phyloP scores from a whole-genome alignment of 2,888 invertebrate species.

The Drosophila pseudotalamancana region DNA sequence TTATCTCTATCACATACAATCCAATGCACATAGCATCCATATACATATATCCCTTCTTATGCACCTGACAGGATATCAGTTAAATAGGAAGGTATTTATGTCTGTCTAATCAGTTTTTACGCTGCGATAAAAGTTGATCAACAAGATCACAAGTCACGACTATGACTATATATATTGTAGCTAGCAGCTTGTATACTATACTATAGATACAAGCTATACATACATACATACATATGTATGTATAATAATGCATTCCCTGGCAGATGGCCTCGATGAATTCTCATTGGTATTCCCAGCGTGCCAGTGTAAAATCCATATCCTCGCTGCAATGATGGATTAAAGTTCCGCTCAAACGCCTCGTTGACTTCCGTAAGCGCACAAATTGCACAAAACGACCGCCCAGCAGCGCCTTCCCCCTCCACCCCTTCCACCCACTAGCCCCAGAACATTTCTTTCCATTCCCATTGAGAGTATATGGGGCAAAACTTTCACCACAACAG shows the following conservation, averaged over 20 bases:
- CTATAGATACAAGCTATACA: too few relatives aligned
- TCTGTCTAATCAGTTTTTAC: too few relatives aligned
- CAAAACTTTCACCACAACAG: slow-evolving; percentile 43
- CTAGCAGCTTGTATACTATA: too few relatives aligned
- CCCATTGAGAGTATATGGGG: slow-evolving; percentile 3
- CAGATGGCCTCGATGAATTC: slow-evolving; percentile 3
- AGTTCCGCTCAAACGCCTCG: slow-evolving; percentile 57
- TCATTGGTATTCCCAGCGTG: slow-evolving; percentile 54
- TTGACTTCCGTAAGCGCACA: slow-evolving; percentile 26
- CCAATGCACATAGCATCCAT: too few relatives aligned
- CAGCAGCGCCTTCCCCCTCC: not conserved
- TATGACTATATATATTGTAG: too few relatives aligned
- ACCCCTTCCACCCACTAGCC: not conserved
- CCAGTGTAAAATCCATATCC: slow-evolving; percentile 46
- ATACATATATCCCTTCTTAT: too few relatives aligned
- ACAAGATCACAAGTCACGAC: too few relatives aligned
- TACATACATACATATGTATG: too few relatives aligned
- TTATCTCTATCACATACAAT: too few relatives aligned
- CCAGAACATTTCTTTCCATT: not conserved
- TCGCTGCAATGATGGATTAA: slow-evolving; percentile 57
- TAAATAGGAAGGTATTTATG: too few relatives aligned
- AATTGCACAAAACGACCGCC: slow-evolving; percentile 41
- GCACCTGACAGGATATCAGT: too few relatives aligned
- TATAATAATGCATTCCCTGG: not conserved
- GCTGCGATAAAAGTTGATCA: too few relatives aligned